These are phyloP conservation scores for Neomonachus schauinslandi DNA, from an alignment of 2,113 vertebrate species.

Conservation along the genomic window DNA sequence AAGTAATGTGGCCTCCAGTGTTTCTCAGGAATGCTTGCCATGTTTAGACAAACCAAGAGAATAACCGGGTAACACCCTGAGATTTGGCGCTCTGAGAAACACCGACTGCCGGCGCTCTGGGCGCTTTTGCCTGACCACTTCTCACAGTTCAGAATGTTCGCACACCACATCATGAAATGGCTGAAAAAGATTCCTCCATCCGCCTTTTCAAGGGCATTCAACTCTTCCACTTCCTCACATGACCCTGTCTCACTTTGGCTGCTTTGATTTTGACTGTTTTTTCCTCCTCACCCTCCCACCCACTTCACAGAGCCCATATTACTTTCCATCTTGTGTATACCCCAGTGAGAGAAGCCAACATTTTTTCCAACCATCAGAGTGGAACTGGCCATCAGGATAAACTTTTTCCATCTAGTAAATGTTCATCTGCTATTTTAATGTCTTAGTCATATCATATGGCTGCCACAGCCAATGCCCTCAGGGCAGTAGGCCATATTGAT, in stretches of 20 bases:
- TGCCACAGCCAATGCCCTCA: neutral
- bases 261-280: neutral
- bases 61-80: conserved; percentile 21
- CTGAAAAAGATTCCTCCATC: neutral
- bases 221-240: neutral
- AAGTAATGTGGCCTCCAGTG: neutral
- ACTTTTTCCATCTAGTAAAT: conserved; percentile 46
- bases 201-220: neutral
- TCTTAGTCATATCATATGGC: conserved; percentile 43
- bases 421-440: conserved; percentile 55
- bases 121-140: neutral
- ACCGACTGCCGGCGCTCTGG: neutral
- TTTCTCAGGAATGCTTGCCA: conserved; percentile 40
- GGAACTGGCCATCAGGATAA: conserved; percentile 15
- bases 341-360: conserved; percentile 14
- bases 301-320: conserved; percentile 21
- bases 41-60: conserved; percentile 50
- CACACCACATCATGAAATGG: neutral
- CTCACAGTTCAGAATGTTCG: neutral
- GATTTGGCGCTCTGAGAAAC: neutral
- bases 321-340: conserved; percentile 49
- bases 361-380: conserved; percentile 42
- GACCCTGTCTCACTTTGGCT: neutral
- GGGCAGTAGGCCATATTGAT: neutral
- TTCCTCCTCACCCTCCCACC: neutral